Conservation (phyloP, 2,113 vertebrate species). For the Pionites leucogaster region DNA sequence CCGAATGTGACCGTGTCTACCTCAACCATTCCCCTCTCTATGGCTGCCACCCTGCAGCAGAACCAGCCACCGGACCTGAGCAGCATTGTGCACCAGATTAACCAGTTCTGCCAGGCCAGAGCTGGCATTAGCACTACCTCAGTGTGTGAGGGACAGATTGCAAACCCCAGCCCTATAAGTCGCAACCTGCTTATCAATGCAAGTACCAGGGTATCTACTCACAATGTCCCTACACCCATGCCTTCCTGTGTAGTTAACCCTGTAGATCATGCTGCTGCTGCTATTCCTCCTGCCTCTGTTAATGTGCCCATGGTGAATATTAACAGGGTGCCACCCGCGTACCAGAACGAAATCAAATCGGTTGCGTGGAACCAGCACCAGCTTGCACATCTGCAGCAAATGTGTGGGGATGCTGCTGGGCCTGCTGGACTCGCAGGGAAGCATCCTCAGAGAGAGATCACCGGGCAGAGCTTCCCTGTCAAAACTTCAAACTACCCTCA, state of each 20-base stretch:
- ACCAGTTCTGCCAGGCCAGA: conserved; percentile 97
- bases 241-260: conserved; percentile 88
- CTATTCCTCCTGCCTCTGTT: conserved; percentile 77
- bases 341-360: conserved; percentile 88
- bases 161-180: conserved; percentile 98
- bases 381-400: conserved; percentile 88
- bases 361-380: conserved; percentile 95
- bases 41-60: conserved; percentile 93
- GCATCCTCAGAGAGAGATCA: conserved; percentile 81
- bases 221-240: conserved; percentile 80
- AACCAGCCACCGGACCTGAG: conserved; percentile 92
- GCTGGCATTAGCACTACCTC: conserved; percentile 91
- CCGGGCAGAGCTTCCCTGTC: conserved; percentile 81
- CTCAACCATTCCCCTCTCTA: conserved; percentile 99
- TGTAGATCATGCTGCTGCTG: conserved; percentile 85
- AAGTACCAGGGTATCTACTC: conserved; percentile 94
- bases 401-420: conserved; percentile 84
- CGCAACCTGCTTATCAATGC: conserved; percentile 97
- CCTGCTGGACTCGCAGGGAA: conserved; percentile 81
- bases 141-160: conserved; percentile 98
- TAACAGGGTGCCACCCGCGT: conserved; percentile 87
- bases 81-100: conserved; percentile 98
- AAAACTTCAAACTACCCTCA: conserved; percentile 88
- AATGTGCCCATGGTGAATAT: conserved; percentile 81
- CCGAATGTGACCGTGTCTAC: conserved; percentile 99